Evolutionary conservation across 23 tunicate species (phyloP).

Genomic region (Botrylloides violaceus): DNA sequence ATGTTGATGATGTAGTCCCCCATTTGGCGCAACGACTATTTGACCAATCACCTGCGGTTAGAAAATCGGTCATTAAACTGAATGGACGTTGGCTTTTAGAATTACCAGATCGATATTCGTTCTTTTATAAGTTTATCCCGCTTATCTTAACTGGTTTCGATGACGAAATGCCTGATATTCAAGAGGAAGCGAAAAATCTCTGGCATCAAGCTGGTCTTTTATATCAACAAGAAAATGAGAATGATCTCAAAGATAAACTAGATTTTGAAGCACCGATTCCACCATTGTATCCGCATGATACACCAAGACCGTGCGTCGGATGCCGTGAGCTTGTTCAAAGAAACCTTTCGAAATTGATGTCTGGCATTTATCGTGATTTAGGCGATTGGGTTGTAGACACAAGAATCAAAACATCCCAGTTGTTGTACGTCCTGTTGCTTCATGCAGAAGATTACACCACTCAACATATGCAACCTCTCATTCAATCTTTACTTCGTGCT

Average conservation of each 20-base stretch:
- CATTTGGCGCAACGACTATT: conserved; percentile 91
- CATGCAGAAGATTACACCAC: conserved; percentile 93
- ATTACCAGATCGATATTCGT: conserved; percentile 86
- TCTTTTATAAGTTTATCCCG: conserved; percentile 93
- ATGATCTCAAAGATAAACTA: conserved; percentile 87
- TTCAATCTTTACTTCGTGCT: conserved; percentile 71
- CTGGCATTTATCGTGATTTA: conserved; percentile 69
- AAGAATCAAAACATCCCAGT: conserved; percentile 68
- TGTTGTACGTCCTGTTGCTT: conserved; percentile 54
- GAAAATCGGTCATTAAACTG: conserved; percentile 53
- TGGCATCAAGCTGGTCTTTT: conserved; percentile 65
- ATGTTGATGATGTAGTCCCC: conserved; percentile 87
- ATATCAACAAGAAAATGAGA: conserved; percentile 80
- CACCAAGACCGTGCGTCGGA: conserved; percentile 81
- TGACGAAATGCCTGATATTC: conserved; percentile 91
- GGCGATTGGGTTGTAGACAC: conserved; percentile 93
- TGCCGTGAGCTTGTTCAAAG: conserved; percentile 93
- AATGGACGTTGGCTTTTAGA: conserved; percentile 86
- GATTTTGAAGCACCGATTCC: conserved; percentile 68
- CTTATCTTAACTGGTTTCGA: conserved; percentile 74
- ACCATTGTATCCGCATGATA: conserved; percentile 53
- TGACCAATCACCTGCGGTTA: conserved; percentile 82
- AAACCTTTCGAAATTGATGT: conserved; percentile 72
- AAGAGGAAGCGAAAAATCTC: conserved; percentile 58
- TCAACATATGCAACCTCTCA: conserved; percentile 92